These are phyloP conservation scores for Meiosimyza platycephala DNA, from an alignment of 2,888 invertebrate species.

Conservation along the genomic window DNA sequence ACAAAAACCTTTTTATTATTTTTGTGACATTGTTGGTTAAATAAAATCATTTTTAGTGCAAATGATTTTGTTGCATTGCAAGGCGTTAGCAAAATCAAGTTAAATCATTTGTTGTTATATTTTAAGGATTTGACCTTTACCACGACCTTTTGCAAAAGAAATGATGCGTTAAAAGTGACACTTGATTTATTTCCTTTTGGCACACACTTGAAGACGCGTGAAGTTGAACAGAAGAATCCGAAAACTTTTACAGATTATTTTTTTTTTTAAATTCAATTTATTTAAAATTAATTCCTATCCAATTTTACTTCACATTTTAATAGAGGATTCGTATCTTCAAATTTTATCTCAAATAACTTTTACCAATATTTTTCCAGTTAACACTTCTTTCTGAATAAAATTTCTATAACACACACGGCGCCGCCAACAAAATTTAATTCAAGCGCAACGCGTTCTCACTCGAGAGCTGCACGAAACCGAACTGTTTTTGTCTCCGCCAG, in stretches of 20 bases:
- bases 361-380: neutral
- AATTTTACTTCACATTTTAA: too few relatives aligned
- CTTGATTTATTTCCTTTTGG: too few relatives aligned
- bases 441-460: slow-evolving; percentile 22
- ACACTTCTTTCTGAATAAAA: neutral
- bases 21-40: neutral
- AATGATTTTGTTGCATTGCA: neutral
- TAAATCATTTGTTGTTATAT: too few relatives aligned
- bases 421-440: neutral
- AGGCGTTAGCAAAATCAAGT: too few relatives aligned
- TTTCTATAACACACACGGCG: slow-evolving; percentile 22
- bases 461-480: slow-evolving; percentile 28
- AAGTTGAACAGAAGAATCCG: too few relatives aligned
- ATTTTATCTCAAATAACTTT: too few relatives aligned
- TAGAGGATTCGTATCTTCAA: too few relatives aligned
- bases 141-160: slow-evolving; percentile 16
- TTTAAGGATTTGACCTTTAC: slow-evolving; percentile 25
- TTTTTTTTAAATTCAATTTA: neutral
- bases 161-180: neutral
- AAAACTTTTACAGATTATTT: neutral
- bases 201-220: too few relatives aligned
- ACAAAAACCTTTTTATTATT: too few relatives aligned
- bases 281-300: neutral
- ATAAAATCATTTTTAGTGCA: slow-evolving; percentile 2
- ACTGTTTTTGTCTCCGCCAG: slow-evolving; percentile 21